Evolutionary conservation across 2,797 vertebrate genomes (phyloP).

Genomic region (Anomalospiza imberbis): DNA sequence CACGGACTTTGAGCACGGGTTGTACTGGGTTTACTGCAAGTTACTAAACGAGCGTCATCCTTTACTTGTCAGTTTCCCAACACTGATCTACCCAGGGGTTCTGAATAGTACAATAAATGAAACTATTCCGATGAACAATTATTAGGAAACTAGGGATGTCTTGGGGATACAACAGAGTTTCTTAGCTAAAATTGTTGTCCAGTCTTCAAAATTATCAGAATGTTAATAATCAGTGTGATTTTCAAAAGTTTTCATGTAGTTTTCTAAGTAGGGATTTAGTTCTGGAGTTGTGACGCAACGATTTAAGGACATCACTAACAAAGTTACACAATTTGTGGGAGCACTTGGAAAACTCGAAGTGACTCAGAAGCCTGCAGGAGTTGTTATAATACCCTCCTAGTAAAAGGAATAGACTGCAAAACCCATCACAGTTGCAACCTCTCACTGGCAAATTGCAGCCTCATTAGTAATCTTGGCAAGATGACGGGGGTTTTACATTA

Average conservation of each 20-base stretch:
- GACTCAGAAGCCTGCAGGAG: not conserved
- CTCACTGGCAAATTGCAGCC: not conserved
- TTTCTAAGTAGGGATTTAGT: not conserved
- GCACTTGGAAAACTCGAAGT: not conserved
- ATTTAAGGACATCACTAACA: not conserved
- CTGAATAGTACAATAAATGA: not conserved
- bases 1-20: not conserved
- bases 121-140: not conserved
- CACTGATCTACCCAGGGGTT: not conserved
- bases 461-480: conserved; percentile 33
- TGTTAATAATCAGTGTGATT: not conserved
- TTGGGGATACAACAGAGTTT: not conserved
- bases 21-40: not conserved
- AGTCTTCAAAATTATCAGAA: not conserved
- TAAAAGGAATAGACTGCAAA: not conserved
- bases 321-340: not conserved
- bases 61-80: not conserved
- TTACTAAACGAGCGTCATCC: not conserved
- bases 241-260: not conserved
- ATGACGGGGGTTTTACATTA: not conserved
- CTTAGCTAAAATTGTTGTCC: not conserved
- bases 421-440: not conserved
- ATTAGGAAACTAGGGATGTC: not conserved
- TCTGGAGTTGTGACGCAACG: not conserved
- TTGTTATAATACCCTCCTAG: not conserved